These are phyloP conservation scores for Laticauda colubrina DNA, from an alignment of 2,113 vertebrate genomes.

Conservation along the genomic window DNA sequence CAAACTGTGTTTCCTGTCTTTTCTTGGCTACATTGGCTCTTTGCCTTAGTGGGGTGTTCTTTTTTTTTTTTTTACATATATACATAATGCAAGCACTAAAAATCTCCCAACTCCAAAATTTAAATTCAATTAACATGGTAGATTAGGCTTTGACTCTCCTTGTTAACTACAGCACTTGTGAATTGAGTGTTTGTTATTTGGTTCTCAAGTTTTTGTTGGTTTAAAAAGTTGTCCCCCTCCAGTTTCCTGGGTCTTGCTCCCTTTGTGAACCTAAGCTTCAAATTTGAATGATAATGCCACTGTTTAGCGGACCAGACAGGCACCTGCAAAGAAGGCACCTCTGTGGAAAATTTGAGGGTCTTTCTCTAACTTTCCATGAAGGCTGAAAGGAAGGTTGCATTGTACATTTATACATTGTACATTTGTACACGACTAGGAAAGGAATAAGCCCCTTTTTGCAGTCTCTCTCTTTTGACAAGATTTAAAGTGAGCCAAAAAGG, in stretches of 20 bases:
- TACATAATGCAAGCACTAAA: constrained; percentile 70
- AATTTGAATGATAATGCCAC: constrained; percentile 29
- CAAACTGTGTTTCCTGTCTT: constrained; percentile 57
- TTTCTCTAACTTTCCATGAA: constrained; percentile 3
- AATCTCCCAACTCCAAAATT: constrained; percentile 65
- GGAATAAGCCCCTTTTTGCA: not conserved
- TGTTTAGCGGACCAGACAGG: constrained; percentile 25
- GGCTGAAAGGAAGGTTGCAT: constrained; percentile 27
- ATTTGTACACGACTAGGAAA: constrained; percentile 9
- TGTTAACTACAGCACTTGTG: constrained; percentile 51
- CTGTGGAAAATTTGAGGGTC: constrained; percentile 32
- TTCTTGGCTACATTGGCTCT: constrained; percentile 58
- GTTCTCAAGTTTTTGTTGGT: constrained; percentile 27
- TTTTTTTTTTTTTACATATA: constrained; percentile 52
- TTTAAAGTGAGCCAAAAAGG: constrained; percentile 9
- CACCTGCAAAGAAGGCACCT: constrained; percentile 27
- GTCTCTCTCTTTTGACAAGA: not conserved
- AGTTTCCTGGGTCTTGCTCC: constrained; percentile 8
- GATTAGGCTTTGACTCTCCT: constrained; percentile 70
- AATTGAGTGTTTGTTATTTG: constrained; percentile 59
- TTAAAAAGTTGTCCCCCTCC: constrained; percentile 26
- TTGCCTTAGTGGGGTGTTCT: constrained; percentile 30
- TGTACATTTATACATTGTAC: not conserved
- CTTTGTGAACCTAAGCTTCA: constrained; percentile 33
- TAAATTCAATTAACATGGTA: constrained; percentile 75